Percentiles rank a stretch among this genome's conserved stretches.
These are phyloP conservation scores for Spea multiplicata DNA, from an alignment of 2,113 vertebrate species.

Conservation along the genomic window DNA sequence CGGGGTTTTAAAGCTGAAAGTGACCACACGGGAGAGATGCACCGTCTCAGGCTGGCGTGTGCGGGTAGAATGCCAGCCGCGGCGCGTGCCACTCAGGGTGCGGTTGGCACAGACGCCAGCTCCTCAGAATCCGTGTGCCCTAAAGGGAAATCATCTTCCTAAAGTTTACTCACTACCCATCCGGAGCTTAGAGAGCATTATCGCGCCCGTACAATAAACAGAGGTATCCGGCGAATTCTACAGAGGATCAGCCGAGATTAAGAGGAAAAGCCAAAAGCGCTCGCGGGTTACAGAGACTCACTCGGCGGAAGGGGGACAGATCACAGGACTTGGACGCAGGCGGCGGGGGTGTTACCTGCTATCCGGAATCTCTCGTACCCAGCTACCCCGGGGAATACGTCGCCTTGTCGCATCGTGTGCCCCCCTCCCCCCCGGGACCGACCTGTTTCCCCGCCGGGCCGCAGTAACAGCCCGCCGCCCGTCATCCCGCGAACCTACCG, in stretches of 20 bases:
- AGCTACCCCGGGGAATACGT: background rate
- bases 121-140: background rate
- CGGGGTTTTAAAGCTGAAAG: background rate
- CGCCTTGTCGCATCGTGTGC: no score
- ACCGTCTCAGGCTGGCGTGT: background rate
- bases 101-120: background rate
- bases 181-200: background rate
- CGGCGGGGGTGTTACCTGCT: background rate
- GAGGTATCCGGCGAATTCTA: background rate
- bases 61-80: background rate
- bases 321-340: no score
- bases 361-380: background rate
- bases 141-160: background rate
- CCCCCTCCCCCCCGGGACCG: no score
- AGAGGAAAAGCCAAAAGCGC: no score
- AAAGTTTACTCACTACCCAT: background rate
- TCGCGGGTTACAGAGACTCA: no score
- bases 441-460: no score
- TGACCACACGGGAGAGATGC: background rate
- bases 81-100: background rate
- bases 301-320: no score
- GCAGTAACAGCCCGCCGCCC: background rate
- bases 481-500: constrained; percentile 69
- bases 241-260: background rate
- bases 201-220: background rate